Base-by-base conservation (phyloP, 2,888 invertebrate species). In the Caenorhabditis sp. region DNA sequence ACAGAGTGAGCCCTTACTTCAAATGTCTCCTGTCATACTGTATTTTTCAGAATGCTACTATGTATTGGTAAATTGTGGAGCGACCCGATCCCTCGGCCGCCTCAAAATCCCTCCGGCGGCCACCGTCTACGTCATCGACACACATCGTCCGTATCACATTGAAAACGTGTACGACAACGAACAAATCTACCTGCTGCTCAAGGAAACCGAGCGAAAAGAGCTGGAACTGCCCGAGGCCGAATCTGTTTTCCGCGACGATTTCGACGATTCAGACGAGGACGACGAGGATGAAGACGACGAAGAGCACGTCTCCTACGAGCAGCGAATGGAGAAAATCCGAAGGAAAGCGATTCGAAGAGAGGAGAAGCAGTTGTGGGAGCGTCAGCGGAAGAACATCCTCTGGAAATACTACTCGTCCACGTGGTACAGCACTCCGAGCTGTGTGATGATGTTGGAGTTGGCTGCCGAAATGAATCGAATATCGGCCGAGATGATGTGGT, bases 31-130 rank as follows among this genome's bases (percentile, higher is more conserved):
- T 41, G 2, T 6, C 15, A 41, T 5, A 6, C 17, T 24, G 2
- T 22, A 45, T 15, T 13, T 62, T 70, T n/a, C 62, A 76, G 78
- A 59, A 50, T 55, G 73, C 13, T 65, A 73, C 17, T 74, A 82
- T 26, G 68, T 87, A 8, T 45, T 87, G 41, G 79, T 87, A 24
- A 87, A 87, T 53, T 87, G 87, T 55, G 85, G 86, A 30, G 87
- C 78, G 4, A 81, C 73, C 11, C 77, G 82, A 4, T 61, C 81
- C 4, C 26, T 87, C 0, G 46, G 63, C 6, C 79, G 82, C 8
- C 56, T 85, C 50, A 41, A 80, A 26, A 37, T 86, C 20, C 78
- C 80, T 6, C 39, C 72, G 6, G 70, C 58, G 9, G 62, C 78
- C 48, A 71, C 41, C 17, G 56, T 85, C 6, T 88, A 76, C 58